phyloP scores from a whole-genome alignment of 2,888 invertebrate genomes.

The Petrolisthes manimaculis region DNA sequence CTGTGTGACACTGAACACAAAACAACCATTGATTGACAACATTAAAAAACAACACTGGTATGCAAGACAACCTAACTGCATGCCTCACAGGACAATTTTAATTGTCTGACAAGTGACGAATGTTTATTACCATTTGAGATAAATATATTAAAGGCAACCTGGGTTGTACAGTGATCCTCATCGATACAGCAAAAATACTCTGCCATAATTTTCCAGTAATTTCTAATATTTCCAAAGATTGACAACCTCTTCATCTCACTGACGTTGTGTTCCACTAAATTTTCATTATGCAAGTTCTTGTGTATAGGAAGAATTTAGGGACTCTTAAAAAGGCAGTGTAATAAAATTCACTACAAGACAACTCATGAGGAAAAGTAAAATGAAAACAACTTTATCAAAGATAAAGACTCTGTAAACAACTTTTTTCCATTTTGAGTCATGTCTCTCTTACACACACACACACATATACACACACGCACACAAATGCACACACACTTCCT shows the following conservation, averaged over 20 bases:
- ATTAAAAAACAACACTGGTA: slow-evolving; percentile 30
- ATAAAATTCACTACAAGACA: slow-evolving; percentile 29
- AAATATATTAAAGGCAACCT: slow-evolving; percentile 45
- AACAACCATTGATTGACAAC: slow-evolving; percentile 43
- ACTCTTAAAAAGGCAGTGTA: slow-evolving; percentile 32
- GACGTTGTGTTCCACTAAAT: slow-evolving; percentile 3
- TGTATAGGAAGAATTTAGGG: not conserved
- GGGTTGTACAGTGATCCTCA: slow-evolving; percentile 35
- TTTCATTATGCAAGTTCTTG: slow-evolving; percentile 31
- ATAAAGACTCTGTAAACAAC: not conserved
- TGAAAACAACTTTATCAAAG: slow-evolving; percentile 8
- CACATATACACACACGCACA: not conserved
- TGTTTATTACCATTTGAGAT: slow-evolving; percentile 18
- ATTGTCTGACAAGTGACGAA: slow-evolving; percentile 35
- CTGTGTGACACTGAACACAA: slow-evolving; percentile 31
- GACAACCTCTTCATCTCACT: not conserved
- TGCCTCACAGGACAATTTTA: slow-evolving; percentile 39
- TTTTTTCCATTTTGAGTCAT: slow-evolving; percentile 21
- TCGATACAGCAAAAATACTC: slow-evolving; percentile 26
- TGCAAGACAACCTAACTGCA: slow-evolving; percentile 33
- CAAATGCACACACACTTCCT: not conserved
- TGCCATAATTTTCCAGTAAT: slow-evolving; percentile 19
- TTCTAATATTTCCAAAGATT: too few species aligned
- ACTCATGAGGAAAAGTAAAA: slow-evolving; percentile 8
- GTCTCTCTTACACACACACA: not conserved